Evolutionary conservation across 2,888 invertebrate genomes (phyloP).

Genomic region (Erebia aethiops): DNA sequence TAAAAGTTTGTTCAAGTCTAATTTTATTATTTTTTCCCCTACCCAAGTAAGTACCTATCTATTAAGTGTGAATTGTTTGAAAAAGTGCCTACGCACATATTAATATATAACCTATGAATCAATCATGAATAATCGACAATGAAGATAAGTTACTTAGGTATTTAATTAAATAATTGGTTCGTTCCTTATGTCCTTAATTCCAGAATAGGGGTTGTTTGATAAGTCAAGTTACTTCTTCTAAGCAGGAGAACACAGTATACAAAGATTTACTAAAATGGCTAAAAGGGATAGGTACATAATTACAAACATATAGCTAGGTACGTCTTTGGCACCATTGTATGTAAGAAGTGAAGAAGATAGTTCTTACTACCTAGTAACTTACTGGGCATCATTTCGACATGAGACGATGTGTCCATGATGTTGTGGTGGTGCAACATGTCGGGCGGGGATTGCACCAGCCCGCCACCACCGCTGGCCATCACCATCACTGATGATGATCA

Average conservation of each 20-base stretch:
- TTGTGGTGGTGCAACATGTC: slow-evolving; percentile 80
- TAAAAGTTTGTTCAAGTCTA: too few species aligned
- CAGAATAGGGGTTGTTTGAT: neutral
- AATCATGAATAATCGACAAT: too few species aligned
- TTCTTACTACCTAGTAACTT: too few species aligned
- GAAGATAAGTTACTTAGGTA: neutral
- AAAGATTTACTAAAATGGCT: neutral
- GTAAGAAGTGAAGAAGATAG: neutral
- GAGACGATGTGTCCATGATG: slow-evolving; percentile 79
- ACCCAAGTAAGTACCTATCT: too few species aligned
- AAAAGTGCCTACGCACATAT: too few species aligned
- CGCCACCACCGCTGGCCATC: slow-evolving; percentile 80
- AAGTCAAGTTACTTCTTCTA: neutral
- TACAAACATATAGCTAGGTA: too few species aligned
- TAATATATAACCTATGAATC: too few species aligned
- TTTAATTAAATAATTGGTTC: neutral
- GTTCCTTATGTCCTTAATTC: neutral
- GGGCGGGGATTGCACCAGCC: slow-evolving; percentile 81
- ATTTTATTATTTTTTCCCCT: too few species aligned
- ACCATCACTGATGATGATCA: slow-evolving; percentile 68
- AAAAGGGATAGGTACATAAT: neutral
- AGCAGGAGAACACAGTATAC: neutral
- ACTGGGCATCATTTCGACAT: slow-evolving; percentile 81
- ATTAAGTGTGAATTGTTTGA: too few species aligned
- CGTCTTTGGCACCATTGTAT: neutral